Conservation (phyloP, 92 coral and sea anemone species). For the Zoanthus sociatus region DNA sequence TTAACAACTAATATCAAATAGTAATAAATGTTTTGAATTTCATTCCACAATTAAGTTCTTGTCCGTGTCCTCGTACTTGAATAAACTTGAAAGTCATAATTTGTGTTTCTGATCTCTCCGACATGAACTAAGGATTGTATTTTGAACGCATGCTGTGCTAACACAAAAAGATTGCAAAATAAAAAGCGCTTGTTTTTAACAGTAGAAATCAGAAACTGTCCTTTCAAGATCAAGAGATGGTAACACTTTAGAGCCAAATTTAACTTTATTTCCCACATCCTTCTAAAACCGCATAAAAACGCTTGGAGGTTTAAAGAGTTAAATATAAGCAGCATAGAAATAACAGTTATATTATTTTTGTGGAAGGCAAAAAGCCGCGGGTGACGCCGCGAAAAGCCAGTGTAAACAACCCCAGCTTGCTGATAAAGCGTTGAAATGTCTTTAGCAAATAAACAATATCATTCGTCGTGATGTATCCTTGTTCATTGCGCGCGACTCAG, state of each 20-base stretch:
- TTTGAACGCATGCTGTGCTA: background rate
- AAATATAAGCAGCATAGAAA: background rate
- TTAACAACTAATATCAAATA: background rate
- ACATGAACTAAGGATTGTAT: background rate
- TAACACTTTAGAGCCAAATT: background rate
- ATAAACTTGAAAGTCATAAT: background rate
- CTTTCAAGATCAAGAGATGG: background rate
- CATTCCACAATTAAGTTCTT: background rate
- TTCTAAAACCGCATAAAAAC: conserved; percentile 23
- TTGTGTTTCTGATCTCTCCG: background rate
- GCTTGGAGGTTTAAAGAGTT: background rate
- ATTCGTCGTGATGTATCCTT: background rate
- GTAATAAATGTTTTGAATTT: background rate
- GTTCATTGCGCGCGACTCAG: background rate
- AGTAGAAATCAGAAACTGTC: background rate
- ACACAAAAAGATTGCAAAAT: background rate
- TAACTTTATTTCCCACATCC: background rate
- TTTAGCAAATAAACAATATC: conserved; percentile 26
- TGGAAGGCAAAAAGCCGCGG: conserved; percentile 24
- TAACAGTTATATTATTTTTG: background rate
- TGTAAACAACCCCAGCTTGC: conserved; percentile 29
- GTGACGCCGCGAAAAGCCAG: conserved; percentile 24
- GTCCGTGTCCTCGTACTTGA: background rate
- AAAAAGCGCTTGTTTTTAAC: background rate
- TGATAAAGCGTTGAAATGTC: conserved; percentile 9